These are phyloP conservation scores for Samia ricini DNA, from an alignment of 1,140 invertebrate species.

Conservation along the genomic window DNA sequence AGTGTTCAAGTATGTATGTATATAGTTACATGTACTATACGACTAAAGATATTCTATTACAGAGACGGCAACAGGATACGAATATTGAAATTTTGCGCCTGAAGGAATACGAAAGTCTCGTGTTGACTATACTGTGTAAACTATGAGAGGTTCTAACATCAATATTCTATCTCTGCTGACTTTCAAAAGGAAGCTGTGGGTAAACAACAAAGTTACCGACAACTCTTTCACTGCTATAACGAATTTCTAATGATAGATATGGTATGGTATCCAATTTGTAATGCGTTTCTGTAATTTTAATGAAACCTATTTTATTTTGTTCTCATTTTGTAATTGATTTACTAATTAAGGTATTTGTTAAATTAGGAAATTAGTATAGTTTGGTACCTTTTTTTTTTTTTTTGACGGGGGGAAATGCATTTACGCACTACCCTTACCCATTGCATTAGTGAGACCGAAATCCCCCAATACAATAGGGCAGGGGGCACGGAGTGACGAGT, in stretches of 20 bases:
- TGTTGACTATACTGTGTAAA: neutral
- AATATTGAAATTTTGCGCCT: neutral
- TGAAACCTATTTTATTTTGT: too few species aligned
- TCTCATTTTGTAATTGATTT: too few species aligned
- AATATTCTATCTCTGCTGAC: neutral
- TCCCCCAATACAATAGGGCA: too few species aligned
- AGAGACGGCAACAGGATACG: neutral
- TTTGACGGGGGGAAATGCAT: too few species aligned
- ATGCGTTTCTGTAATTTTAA: neutral
- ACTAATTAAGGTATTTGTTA: too few species aligned
- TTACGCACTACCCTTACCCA: too few species aligned
- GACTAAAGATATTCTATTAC: neutral
- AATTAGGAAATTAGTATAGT: too few species aligned
- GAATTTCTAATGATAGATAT: neutral
- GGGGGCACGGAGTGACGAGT: too few species aligned
- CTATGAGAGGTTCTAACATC: neutral
- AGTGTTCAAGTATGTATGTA: neutral
- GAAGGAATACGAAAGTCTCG: neutral
- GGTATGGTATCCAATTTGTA: neutral
- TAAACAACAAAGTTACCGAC: constrained; percentile 2
- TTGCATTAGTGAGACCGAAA: too few species aligned
- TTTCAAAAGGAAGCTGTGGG: neutral
- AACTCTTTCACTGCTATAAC: constrained; percentile 1
- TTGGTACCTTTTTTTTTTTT: too few species aligned
- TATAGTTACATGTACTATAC: too few species aligned